Evolutionary conservation across 2,113 vertebrate species (phyloP).

Genomic region (Drymodes brunneopygia): DNA sequence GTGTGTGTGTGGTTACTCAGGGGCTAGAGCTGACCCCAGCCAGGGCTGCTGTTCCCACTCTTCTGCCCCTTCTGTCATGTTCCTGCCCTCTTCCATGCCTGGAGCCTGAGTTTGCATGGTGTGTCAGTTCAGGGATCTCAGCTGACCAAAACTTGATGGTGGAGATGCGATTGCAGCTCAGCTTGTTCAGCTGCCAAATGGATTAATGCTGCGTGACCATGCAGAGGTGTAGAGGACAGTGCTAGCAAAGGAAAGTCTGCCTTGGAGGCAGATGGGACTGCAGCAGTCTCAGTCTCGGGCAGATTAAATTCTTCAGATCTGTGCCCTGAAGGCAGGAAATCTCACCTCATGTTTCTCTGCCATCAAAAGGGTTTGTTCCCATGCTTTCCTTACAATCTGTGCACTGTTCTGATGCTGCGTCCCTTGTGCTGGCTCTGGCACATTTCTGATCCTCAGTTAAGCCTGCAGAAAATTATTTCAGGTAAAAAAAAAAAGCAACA

Average conservation of each 20-base stretch:
- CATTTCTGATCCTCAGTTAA: background rate
- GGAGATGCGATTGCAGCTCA: background rate
- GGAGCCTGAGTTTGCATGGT: background rate
- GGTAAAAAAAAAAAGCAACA: background rate
- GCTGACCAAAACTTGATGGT: background rate
- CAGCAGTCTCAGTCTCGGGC: background rate
- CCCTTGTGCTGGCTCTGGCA: background rate
- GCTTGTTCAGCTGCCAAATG: background rate
- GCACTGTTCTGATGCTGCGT: background rate
- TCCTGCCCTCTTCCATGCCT: background rate
- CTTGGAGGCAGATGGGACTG: background rate
- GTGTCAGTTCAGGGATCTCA: background rate
- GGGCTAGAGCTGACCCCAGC: background rate
- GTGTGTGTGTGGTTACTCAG: background rate
- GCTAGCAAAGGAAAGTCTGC: background rate
- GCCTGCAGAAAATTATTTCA: background rate
- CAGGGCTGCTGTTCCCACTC: background rate
- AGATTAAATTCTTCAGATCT: background rate
- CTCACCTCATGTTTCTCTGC: background rate
- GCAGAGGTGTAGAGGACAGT: background rate
- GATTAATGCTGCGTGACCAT: background rate
- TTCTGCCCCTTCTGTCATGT: background rate
- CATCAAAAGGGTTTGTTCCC: background rate
- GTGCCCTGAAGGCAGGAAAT: background rate
- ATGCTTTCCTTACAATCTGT: background rate